These are phyloP conservation scores for Bombyx mori DNA, from an alignment of 1,140 invertebrate genomes.

Conservation along the genomic window ASM3026992v2 NC_085111.1:15465001-15465500, in stretches of 20 bases:
- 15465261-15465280: conserved; percentile 3
- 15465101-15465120: conserved; percentile 63
- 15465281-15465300: conserved; percentile 47
- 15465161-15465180: conserved; percentile 38
- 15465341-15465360: conserved; percentile 26
- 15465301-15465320: conserved; percentile 54
- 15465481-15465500: conserved; percentile 94
- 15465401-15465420: conserved; percentile 8
- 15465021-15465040: conserved; percentile 47
- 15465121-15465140: conserved; percentile 63
- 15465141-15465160: conserved; percentile 57
- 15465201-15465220: no score
- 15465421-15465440: conserved; percentile 59
- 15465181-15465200: conserved; percentile 9
- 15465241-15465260: neutral
- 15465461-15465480: conserved; percentile 95
- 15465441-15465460: conserved; percentile 95
- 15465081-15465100: conserved; percentile 70
- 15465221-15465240: no score
- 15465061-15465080: conserved; percentile 69
- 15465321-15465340: conserved; percentile 65
- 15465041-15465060: conserved; percentile 67
- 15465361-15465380: conserved; percentile 4
- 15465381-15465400: neutral
- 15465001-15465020: neutral